Conservation (phyloP, 2,113 vertebrate species). For the Isurus oxyrinchus region DNA sequence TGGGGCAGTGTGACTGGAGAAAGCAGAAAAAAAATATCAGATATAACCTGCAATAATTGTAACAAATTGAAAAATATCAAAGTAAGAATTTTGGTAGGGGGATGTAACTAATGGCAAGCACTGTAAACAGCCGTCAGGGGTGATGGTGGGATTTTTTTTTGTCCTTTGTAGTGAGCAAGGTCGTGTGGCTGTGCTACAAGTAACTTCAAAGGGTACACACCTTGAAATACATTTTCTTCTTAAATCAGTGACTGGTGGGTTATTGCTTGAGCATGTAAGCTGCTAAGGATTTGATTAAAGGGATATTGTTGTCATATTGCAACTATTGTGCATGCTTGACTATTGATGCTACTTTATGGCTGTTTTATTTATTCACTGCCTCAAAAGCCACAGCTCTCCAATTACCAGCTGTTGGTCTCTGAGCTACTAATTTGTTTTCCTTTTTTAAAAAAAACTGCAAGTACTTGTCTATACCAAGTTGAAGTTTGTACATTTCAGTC, state of each 20-base stretch:
- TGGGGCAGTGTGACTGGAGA: not conserved
- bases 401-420: not conserved
- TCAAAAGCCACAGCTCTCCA: not conserved
- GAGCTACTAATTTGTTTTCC: not conserved
- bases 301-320: not conserved
- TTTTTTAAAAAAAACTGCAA: not conserved
- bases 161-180: not conserved
- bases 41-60: not conserved
- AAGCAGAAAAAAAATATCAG: not conserved
- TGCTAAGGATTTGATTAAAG: not conserved
- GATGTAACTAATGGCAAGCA: not conserved
- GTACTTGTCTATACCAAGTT: not conserved
- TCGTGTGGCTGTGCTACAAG: not conserved
- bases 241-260: not conserved
- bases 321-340: not conserved
- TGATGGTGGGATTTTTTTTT: not conserved
- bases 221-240: not conserved
- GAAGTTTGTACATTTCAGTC: slow-evolving; percentile 3
- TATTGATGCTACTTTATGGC: not conserved
- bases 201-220: not conserved
- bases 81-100: not conserved
- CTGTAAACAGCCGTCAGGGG: not conserved
- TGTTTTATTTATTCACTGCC: not conserved
- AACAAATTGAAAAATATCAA: not conserved
- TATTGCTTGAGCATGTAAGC: not conserved